Conservation (phyloP, 1,140 invertebrate species). For the Ooceraea biroi region DNA sequence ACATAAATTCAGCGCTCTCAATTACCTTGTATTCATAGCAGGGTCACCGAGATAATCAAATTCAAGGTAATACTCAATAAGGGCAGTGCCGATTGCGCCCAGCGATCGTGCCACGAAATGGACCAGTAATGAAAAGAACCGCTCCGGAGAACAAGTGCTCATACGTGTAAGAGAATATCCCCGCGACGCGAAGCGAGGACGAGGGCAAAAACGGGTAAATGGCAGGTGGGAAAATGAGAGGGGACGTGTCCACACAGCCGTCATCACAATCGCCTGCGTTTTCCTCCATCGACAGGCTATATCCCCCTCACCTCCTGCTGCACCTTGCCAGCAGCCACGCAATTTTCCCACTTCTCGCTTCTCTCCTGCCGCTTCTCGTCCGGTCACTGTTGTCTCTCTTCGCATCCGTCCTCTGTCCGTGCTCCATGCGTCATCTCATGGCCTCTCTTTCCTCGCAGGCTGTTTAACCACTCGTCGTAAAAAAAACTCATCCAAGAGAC, state of each 20-base stretch:
- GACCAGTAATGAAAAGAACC: neutral
- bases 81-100: neutral
- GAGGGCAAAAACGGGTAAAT: conserved; percentile 16
- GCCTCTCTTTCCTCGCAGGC: conserved; percentile 2
- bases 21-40: neutral
- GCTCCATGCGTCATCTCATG: conserved; percentile 36
- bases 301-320: neutral
- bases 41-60: neutral
- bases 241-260: conserved; percentile 27
- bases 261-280: conserved; percentile 47
- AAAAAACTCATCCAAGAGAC: conserved; percentile 71
- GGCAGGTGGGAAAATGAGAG: conserved; percentile 29
- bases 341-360: conserved; percentile 45
- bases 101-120: neutral
- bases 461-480: conserved; percentile 59
- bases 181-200: neutral
- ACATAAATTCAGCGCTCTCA: neutral
- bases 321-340: conserved; percentile 32
- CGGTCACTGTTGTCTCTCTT: conserved; percentile 19
- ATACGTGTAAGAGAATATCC: neutral
- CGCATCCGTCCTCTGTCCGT: conserved; percentile 1
- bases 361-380: conserved; percentile 14
- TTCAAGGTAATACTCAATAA: neutral
- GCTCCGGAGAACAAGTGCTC: neutral
- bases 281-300: conserved; percentile 50